A percentile compares a stretch with the other conserved stretches of the same genome.
These are phyloP conservation scores for Sebastes iracundus DNA, from an alignment of 2,797 vertebrate species.

Conservation along the genomic window DNA sequence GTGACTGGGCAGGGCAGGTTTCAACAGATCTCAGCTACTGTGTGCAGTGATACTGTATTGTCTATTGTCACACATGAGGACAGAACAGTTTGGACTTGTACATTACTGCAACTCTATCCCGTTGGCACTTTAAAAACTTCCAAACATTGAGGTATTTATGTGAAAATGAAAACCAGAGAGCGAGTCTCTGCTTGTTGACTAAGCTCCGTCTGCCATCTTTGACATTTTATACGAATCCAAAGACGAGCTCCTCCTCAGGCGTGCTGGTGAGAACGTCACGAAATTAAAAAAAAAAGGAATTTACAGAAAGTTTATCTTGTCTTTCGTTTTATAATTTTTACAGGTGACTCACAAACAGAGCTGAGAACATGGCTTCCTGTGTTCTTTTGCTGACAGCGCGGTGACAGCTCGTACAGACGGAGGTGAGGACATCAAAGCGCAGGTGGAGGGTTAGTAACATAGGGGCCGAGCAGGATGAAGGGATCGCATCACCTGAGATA, in stretches of 20 bases:
- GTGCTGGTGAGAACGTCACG: constrained; percentile 8
- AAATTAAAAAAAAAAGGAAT: neutral
- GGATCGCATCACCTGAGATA: constrained; percentile 70
- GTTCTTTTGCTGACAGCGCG: constrained; percentile 1
- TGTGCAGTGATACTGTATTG: constrained; percentile 29
- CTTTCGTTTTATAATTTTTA: neutral
- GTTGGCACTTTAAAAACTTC: constrained; percentile 53
- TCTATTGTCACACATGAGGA: constrained; percentile 30
- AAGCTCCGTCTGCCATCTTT: constrained; percentile 11
- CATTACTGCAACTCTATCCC: constrained; percentile 49
- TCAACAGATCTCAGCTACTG: constrained; percentile 24
- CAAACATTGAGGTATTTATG: constrained; percentile 47
- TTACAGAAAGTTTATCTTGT: neutral
- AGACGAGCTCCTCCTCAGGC: constrained; percentile 5
- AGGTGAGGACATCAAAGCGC: constrained; percentile 67
- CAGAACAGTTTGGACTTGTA: constrained; percentile 45
- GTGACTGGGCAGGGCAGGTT: constrained; percentile 33
- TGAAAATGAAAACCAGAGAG: constrained; percentile 32
- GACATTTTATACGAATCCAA: constrained; percentile 32
- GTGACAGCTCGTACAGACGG: neutral
- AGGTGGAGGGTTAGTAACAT: constrained; percentile 69
- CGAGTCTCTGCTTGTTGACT: constrained; percentile 59
- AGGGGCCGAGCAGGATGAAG: constrained; percentile 65
- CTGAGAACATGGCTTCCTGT: neutral
- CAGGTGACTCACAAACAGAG: neutral